A percentile compares a stretch with the other conserved stretches of the same genome.
These are phyloP conservation scores for Emydocephalus ijimae DNA, from an alignment of 2,113 vertebrate genomes.

Conservation along the genomic window DNA sequence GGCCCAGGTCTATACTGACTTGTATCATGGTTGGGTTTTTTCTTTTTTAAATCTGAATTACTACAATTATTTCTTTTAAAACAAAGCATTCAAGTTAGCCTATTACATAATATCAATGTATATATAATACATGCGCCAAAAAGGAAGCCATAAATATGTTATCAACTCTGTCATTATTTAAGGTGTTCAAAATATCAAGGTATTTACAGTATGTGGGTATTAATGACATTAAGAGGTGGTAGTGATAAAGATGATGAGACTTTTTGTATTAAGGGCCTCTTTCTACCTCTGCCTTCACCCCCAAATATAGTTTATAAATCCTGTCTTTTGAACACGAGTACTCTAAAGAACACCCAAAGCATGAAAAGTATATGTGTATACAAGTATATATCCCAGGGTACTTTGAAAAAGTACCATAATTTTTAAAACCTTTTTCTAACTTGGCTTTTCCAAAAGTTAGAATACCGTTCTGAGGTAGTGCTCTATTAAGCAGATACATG, in stretches of 20 bases:
- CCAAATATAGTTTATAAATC: neutral
- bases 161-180: neutral
- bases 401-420: neutral
- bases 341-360: neutral
- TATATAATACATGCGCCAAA: neutral
- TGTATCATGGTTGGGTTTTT: neutral
- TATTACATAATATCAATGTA: neutral
- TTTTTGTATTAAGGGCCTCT: neutral
- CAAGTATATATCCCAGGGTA: neutral
- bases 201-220: neutral
- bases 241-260: neutral
- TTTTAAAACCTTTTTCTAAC: neutral
- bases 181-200: neutral
- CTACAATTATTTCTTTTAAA: neutral
- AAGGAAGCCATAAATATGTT: neutral
- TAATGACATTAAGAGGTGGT: neutral
- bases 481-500: neutral
- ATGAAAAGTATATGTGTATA: neutral
- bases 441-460: neutral
- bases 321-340: neutral
- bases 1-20: neutral
- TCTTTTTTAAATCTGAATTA: neutral
- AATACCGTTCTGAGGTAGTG: neutral
- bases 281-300: neutral
- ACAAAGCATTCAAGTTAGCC: neutral